These are phyloP conservation scores for Sigmodon hispidus DNA, from an alignment of 2,113 vertebrate genomes.

Conservation along the genomic window DNA sequence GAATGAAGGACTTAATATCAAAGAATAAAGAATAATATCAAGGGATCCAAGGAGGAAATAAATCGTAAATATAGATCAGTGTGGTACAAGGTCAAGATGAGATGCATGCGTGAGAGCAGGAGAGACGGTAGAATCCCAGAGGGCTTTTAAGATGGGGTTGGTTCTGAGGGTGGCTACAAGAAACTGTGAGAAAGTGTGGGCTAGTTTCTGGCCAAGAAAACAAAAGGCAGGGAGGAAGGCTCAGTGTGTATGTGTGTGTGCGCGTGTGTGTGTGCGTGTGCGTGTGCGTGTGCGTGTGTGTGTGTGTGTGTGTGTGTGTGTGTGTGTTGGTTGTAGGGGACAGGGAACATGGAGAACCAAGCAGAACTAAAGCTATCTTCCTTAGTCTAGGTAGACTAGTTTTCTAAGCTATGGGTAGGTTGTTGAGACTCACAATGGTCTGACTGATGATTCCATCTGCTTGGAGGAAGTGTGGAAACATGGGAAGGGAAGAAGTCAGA, in stretches of 20 bases:
- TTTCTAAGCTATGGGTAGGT: background rate
- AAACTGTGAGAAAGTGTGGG: background rate
- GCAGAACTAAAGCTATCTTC: background rate
- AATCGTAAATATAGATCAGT: background rate
- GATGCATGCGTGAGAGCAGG: accelerated
- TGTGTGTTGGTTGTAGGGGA: background rate
- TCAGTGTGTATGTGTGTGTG: background rate
- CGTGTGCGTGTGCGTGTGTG: background rate
- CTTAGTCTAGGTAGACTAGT: background rate
- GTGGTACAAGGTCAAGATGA: background rate
- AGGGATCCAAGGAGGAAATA: background rate
- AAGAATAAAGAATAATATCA: background rate
- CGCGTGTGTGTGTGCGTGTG: background rate
- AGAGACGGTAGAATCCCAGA: background rate
- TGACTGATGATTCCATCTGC: background rate
- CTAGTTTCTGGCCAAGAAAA: background rate
- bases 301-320: no score
- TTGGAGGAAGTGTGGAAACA: background rate
- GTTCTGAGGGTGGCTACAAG: background rate
- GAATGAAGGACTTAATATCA: background rate
- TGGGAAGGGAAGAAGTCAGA: background rate
- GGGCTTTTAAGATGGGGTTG: background rate
- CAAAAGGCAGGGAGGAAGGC: background rate
- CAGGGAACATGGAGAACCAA: background rate
- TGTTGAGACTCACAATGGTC: background rate